Evolutionary conservation across 2,888 invertebrate species (phyloP), one percentile per base, ranked within the genome.

Genomic region (Noctua fimbriata): DNA sequence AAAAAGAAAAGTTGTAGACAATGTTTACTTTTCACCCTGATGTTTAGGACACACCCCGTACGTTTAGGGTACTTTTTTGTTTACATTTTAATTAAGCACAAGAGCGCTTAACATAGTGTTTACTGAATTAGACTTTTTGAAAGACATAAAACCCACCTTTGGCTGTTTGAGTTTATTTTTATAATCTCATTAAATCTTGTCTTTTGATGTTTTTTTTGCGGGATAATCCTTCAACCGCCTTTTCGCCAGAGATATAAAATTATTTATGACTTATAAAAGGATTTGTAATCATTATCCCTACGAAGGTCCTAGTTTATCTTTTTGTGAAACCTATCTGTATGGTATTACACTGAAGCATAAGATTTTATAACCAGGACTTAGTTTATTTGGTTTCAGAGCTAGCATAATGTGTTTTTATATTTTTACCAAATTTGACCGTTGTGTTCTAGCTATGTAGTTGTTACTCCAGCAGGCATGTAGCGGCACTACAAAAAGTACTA

Each of bases 191-290:
- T 80, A 67, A 55, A 80, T 55, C 18, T 0, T 2, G 32, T 80
- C 10, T 67, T 73, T 73, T 73, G 73, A 49, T 28, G 28, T 58
- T 67, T 79, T 76, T 28, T n/a, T 55, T 66, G 55, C 12, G 12
- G 12, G 21, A 5, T 32, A 18, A 58, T 75, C n/a, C 14, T 75
- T 32, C 6, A n/a, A 55, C 28, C 28, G 18, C 12, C 28, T 78
- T 78, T 41, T 76, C 6, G 41, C 49, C 12, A 18, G 36, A 78
- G 6, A n/a, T 36, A n/a, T 47, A 72, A 77, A 16, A 4, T 49
- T 41, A 21, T 52, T 36, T 24, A 18, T 63, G 16, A 24, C 28
- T 63, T 49, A 28, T 63, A 49, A 49, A 63, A 77, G 7, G 18
- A 24, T 24, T 21, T 28, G 12, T 21, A 24, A 78, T 63, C 24